A percentile compares a stretch with the other conserved stretches of the same genome.
These are phyloP conservation scores for Accipiter cooperii DNA, from an alignment of 2,113 vertebrate species.

Conservation along the genomic window DNA sequence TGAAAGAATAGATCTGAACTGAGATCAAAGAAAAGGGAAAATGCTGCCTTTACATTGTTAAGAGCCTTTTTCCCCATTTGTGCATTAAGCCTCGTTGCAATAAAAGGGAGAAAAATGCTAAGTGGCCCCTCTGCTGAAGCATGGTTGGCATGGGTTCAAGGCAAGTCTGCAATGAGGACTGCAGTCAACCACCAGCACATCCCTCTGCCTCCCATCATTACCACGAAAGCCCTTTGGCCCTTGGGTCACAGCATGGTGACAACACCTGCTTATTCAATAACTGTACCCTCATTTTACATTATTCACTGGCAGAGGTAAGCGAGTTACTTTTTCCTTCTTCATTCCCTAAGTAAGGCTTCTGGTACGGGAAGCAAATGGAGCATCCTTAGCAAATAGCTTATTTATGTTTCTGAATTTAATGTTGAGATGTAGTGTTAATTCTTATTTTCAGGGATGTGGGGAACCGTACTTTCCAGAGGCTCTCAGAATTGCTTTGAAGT, in stretches of 20 bases:
- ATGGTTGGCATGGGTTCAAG: neutral
- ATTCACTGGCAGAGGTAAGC: neutral
- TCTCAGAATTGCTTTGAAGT: neutral
- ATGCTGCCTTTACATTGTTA: neutral
- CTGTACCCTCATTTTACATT: neutral
- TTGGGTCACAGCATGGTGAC: neutral
- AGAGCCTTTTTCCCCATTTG: neutral
- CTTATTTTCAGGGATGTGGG: neutral
- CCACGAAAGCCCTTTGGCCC: neutral
- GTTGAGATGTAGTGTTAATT: neutral
- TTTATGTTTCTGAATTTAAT: neutral
- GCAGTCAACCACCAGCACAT: neutral
- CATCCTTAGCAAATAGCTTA: neutral
- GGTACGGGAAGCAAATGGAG: neutral
- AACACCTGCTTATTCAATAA: neutral
- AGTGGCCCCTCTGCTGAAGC: neutral
- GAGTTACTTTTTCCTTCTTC: neutral
- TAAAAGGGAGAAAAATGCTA: neutral
- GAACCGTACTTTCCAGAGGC: neutral
- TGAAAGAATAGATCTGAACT: neutral
- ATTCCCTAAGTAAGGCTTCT: neutral
- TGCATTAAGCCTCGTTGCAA: neutral
- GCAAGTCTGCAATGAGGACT: neutral
- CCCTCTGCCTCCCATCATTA: neutral
- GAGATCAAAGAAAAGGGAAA: constrained; percentile 21